Evolutionary conservation across 2,113 vertebrate genomes (phyloP).

Genomic region (Oncorhynchus nerka): DNA sequence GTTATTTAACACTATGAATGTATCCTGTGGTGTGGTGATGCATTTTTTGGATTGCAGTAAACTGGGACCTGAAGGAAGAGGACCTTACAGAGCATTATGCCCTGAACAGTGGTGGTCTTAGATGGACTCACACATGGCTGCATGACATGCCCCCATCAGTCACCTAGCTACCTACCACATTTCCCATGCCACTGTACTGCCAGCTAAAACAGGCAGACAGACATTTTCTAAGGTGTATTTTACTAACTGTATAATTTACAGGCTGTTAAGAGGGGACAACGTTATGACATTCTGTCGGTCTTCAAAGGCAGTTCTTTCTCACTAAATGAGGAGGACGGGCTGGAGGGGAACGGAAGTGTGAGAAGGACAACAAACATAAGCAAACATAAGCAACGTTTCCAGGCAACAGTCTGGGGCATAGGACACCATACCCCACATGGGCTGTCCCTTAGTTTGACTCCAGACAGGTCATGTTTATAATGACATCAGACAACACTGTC

Average conservation of each 20-base stretch:
- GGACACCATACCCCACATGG: too few species aligned
- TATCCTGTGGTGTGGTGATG: too few species aligned
- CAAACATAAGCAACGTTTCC: slow-evolving; percentile 21
- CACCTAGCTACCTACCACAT: neutral
- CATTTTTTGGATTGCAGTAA: too few species aligned
- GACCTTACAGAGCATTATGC: too few species aligned
- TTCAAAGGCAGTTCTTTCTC: slow-evolving; percentile 35
- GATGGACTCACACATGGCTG: neutral
- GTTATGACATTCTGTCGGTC: slow-evolving; percentile 24
- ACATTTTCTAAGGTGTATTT: slow-evolving; percentile 13
- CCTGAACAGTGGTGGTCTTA: neutral
- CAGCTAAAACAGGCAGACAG: neutral
- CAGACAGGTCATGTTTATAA: slow-evolving; percentile 5
- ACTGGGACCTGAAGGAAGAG: too few species aligned
- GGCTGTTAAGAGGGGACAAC: slow-evolving; percentile 22
- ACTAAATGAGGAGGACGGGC: slow-evolving; percentile 30
- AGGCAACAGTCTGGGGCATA: slow-evolving; percentile 24
- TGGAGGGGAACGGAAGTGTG: slow-evolving; percentile 24
- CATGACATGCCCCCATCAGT: neutral
- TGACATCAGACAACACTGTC: neutral
- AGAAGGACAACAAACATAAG: slow-evolving; percentile 22
- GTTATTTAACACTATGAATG: too few species aligned
- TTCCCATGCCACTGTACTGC: slow-evolving; percentile 2
- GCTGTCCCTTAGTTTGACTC: neutral
- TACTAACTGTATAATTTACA: slow-evolving; percentile 22